Conservation (phyloP, 2,113 vertebrate species). For the Syngnathus typhle region DNA sequence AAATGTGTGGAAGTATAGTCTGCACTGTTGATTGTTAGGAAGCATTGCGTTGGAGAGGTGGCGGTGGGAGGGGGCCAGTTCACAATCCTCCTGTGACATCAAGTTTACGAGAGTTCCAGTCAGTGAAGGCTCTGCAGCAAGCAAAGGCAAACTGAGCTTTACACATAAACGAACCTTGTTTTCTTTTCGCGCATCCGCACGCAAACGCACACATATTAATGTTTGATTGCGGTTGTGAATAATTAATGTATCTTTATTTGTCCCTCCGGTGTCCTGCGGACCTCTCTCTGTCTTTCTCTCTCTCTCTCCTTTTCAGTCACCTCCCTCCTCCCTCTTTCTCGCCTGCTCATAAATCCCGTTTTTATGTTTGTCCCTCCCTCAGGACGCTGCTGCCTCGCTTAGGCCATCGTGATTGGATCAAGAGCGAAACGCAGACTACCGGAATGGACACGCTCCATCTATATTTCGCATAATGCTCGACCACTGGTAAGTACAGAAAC, state of each 20-base stretch:
- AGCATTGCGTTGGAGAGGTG: constrained; percentile 12
- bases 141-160: constrained; percentile 28
- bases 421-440: constrained; percentile 30
- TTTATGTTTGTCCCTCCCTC: constrained; percentile 46
- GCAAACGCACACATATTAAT: constrained; percentile 42
- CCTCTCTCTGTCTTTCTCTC: constrained; percentile 10
- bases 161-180: constrained; percentile 32
- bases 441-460: constrained; percentile 63
- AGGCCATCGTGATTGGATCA: constrained; percentile 40
- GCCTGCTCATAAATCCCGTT: constrained; percentile 44
- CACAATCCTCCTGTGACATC: constrained; percentile 55
- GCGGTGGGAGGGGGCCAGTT: constrained; percentile 23
- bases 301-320: background rate
- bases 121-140: constrained; percentile 47
- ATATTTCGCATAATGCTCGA: constrained; percentile 48
- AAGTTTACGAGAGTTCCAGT: constrained; percentile 60
- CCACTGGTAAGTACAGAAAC: constrained; percentile 50
- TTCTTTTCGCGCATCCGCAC: constrained; percentile 18
- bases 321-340: constrained; percentile 2
- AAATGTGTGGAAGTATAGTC: constrained; percentile 22
- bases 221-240: constrained; percentile 58
- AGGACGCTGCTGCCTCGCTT: constrained; percentile 41
- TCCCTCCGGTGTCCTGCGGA: constrained; percentile 42
- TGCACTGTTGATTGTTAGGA: constrained; percentile 27
- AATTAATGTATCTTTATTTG: constrained; percentile 59